Conservation (phyloP, 2,888 invertebrate species). For the Merodon equestris region DNA sequence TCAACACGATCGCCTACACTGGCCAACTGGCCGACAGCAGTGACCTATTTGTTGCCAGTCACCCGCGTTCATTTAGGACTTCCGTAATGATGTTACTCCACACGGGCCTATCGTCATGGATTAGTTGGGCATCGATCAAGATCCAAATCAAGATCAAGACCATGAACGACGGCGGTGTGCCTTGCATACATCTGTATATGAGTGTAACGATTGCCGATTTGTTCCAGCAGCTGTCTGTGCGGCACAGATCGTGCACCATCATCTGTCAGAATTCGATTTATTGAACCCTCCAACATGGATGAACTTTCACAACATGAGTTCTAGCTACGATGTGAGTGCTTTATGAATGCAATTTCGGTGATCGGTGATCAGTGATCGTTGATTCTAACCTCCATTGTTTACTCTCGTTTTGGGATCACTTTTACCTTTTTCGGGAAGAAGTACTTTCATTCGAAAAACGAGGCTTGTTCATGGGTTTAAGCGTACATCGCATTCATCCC, state of each 20-base stretch:
- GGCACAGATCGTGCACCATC: not conserved
- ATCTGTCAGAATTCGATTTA: conserved; percentile 60
- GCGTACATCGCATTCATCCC: conserved; percentile 22
- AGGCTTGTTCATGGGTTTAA: too few relatives aligned
- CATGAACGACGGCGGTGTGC: not conserved
- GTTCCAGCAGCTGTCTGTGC: conserved; percentile 6
- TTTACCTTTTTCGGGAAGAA: conserved; percentile 33
- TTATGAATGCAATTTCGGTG: conserved; percentile 41
- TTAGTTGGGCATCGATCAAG: conserved; percentile 52
- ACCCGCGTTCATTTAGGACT: too few relatives aligned
- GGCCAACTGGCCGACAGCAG: too few relatives aligned
- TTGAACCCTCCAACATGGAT: conserved; percentile 14
- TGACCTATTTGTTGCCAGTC: too few relatives aligned
- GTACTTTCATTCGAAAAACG: conserved; percentile 39
- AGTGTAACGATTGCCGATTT: conserved; percentile 49
- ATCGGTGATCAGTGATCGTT: not conserved
- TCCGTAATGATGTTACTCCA: too few relatives aligned
- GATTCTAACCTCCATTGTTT: conserved; percentile 31
- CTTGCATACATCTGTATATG: too few relatives aligned
- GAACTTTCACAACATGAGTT: conserved; percentile 58
- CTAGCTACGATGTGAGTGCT: conserved; percentile 1
- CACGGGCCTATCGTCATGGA: conserved; percentile 22
- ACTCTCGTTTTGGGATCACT: conserved; percentile 34
- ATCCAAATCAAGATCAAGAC: conserved; percentile 26
- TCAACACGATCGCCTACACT: too few relatives aligned